Base-by-base conservation (phyloP, 2,797 vertebrate genomes). In the Melanotaenia nigrans region DNA sequence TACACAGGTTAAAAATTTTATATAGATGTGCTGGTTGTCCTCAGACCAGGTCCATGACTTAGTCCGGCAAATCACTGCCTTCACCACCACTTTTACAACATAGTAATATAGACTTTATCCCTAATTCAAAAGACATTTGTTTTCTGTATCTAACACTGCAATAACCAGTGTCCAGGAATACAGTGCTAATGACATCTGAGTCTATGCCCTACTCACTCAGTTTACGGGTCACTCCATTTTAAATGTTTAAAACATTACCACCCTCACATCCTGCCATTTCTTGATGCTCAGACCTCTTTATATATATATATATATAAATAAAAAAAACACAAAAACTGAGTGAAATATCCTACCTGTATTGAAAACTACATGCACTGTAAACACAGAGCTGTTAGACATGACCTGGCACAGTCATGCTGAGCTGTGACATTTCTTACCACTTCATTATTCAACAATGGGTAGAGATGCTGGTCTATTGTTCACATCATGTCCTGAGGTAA, bases 401-500 rank as follows among this genome's bases (percentile, higher is more conserved):
- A 65, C 24, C 59, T 47, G 66, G 62, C 61, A 65, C 54, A 66
- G 63, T 32, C 35, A 0, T 40, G 20, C 71, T 64, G 79, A 81
- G 55, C 57, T 71, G 35, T 61, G 61, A 65, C 59, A 53, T 58
- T 35, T 54, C 22, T 69, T 63, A 57, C 71, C 42, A 56, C 70
- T 71, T 84, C 47, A 73, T 76, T 76, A 65, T 53, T 78, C 61
- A 77, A 13, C 49, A 57, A 24, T 12, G 32, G 0, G 58, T 36
- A 68, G 24, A 77, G 35, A 65, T 49, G 62, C 63, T 32, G 36
- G 9, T 61, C 70, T 56, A 30, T 24, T 79, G 61, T 83, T 71
- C 72, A 83, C 71, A 82, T 65, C 38, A 60, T 61, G 65, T 77
- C 73, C 80, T 64, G 62, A 61, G 54, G 24, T 70, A 83, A 77